A percentile compares a stretch with the other conserved stretches of the same genome.
Conservation (phyloP, 2,888 invertebrate genomes). For the Alloplasta piceator region DNA sequence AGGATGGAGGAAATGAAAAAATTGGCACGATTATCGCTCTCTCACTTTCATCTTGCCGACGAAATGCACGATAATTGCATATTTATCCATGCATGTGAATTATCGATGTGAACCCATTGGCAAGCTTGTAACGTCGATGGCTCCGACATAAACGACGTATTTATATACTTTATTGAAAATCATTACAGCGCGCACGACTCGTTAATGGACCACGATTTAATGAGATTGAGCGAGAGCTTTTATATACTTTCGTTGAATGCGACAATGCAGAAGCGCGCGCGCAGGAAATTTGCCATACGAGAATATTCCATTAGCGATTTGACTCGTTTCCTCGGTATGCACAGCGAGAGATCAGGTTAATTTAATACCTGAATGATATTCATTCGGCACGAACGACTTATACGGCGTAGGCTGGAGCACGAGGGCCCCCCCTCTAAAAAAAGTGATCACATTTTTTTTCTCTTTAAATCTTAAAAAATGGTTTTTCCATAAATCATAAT, state of each 20-base stretch:
- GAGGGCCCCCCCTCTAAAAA: too few relatives aligned
- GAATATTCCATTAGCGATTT: constrained; percentile 81
- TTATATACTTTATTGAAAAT: constrained; percentile 65
- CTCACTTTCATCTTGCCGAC: constrained; percentile 25
- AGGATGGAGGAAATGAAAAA: constrained; percentile 58
- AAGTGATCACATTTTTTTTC: too few relatives aligned
- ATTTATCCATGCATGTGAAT: constrained; percentile 37
- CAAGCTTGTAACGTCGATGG: constrained; percentile 48
- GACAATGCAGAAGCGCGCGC: constrained; percentile 69
- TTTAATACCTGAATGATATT: constrained; percentile 70
- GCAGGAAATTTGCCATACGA: constrained; percentile 68
- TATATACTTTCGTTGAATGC: constrained; percentile 74
- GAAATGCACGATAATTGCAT: not conserved
- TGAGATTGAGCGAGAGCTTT: constrained; percentile 68
- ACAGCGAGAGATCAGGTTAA: constrained; percentile 66
- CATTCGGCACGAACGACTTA: not conserved
- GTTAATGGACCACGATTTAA: constrained; percentile 77
- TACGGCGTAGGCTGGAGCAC: too few relatives aligned
- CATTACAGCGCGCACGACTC: constrained; percentile 70
- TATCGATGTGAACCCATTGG: constrained; percentile 52
- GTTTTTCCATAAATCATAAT: too few relatives aligned
- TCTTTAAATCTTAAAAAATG: too few relatives aligned
- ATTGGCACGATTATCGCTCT: constrained; percentile 40
- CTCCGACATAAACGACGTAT: constrained; percentile 9
- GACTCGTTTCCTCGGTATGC: constrained; percentile 68